Evolutionary conservation across 2,113 vertebrate species (phyloP).

Genomic region (Reinhardtius hippoglossoides): DNA sequence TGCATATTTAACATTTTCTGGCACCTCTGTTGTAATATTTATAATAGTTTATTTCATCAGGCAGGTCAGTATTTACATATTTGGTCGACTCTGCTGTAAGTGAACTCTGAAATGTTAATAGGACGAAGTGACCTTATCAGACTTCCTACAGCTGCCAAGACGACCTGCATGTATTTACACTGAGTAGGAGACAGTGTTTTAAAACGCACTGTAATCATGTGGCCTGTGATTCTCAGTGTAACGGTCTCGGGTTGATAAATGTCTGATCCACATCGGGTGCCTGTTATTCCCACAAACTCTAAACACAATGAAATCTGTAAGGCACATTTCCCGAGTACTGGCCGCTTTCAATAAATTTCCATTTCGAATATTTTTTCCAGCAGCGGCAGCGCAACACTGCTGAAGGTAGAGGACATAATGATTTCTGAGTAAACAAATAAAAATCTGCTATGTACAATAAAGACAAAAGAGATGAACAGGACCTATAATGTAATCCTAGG

Average conservation of each 20-base stretch:
- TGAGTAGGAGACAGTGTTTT: neutral
- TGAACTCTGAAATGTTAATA: neutral
- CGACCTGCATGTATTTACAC: neutral
- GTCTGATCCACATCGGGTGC: neutral
- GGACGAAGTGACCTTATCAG: neutral
- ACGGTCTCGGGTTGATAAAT: conserved; percentile 2
- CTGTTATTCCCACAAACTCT: conserved; percentile 23
- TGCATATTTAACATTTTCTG: neutral
- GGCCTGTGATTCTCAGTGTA: no score
- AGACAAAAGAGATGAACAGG: conserved; percentile 12
- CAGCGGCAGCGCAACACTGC: neutral
- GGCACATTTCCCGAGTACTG: conserved; percentile 21
- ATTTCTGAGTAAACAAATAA: conserved; percentile 34
- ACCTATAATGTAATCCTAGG: conserved; percentile 3
- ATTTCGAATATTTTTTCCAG: conserved; percentile 22
- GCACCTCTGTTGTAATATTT: neutral
- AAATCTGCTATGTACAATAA: conserved; percentile 27
- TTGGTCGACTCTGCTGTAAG: neutral
- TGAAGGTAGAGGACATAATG: conserved; percentile 8
- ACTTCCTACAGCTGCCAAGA: neutral
- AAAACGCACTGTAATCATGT: neutral
- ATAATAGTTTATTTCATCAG: neutral
- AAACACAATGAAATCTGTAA: conserved; percentile 32
- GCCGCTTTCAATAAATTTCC: conserved; percentile 18
- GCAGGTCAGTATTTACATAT: conserved; percentile 10